Percentiles rank a stretch among this genome's conserved stretches.
phyloP scores from a whole-genome alignment of 2,113 vertebrate genomes.

The Calidris pygmaea region DNA sequence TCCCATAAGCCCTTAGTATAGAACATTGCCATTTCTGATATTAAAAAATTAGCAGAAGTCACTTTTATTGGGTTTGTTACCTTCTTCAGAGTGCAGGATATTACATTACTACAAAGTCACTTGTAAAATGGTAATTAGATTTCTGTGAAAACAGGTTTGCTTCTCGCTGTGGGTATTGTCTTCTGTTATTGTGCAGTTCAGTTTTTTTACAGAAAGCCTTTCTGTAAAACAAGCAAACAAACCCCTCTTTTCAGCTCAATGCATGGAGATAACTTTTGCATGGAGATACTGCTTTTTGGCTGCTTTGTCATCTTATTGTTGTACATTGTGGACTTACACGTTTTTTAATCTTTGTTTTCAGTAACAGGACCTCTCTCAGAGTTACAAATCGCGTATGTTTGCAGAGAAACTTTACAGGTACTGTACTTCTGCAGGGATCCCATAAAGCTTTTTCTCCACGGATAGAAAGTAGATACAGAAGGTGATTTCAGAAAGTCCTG shows the following conservation, averaged over 20 bases:
- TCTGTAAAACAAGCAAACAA: not conserved
- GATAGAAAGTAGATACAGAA: not conserved
- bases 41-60: not conserved
- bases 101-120: not conserved
- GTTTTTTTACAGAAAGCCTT: not conserved
- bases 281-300: not conserved
- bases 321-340: fast-evolving
- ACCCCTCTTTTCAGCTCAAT: not conserved
- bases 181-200: not conserved
- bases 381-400: slow-evolving; percentile 93
- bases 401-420: slow-evolving; percentile 97
- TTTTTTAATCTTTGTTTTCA: slow-evolving; percentile 61
- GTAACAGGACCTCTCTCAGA: slow-evolving; percentile 96
- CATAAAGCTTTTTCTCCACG: not conserved
- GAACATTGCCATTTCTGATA: not conserved
- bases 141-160: not conserved
- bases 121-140: not conserved
- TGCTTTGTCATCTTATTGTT: not conserved
- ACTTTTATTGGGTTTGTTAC: not conserved
- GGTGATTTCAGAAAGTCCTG: not conserved
- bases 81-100: not conserved
- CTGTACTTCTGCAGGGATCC: not conserved
- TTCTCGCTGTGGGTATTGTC: not conserved
- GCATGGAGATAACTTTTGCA: not conserved
- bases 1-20: not conserved